Evolutionary conservation across 2,888 invertebrate species (phyloP), one percentile per base, ranked within the genome.

Genomic region (Eupithecia vulgata): DNA sequence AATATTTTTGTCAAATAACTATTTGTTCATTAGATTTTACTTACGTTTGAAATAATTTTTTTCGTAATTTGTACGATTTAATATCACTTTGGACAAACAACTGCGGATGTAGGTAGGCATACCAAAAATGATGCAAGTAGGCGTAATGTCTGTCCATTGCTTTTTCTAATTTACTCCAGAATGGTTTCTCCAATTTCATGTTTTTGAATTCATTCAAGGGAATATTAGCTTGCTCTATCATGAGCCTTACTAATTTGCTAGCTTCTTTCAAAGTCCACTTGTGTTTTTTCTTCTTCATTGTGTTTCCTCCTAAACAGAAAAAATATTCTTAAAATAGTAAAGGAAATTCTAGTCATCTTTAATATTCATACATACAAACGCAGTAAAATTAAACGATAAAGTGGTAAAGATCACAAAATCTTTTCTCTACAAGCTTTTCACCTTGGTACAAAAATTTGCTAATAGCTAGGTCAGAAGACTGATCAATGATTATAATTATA

Each of bases 71-170:
- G 52, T 84, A 85, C 17, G 90, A 61, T 83, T 88, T 91, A 0
- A 92, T 69, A 81, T 87, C 84, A 71, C 80, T 76, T 77, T 86
- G 85, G 1, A 89, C 86, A 86, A 90, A 93, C 34, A 93, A 64
- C 81, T 93, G 93, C 0, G 84, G 84, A 85, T 93, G 91, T 12
- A 93, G 84, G 70, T 77, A 84, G 5, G 71, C 68, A 70, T 87
- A 83, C 93, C 93, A 93, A 84, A 90, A 91, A 17, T 68, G 70
- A 78, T 88, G 85, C 74, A 92, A 81, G 78, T 86, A 79, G 52
- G 78, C 52, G 74, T 87, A 83, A 52, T 85, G 80, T 5, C 88
- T 86, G 5, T 85, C 81, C 81, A 92, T 87, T 68, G 89, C 84
- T 5, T 86, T 70, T 79, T 85, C 84, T 4, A 92, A 66, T 75